Evolutionary conservation across 2,113 vertebrate genomes (phyloP).

Genomic region (Sturnira hondurensis): DNA sequence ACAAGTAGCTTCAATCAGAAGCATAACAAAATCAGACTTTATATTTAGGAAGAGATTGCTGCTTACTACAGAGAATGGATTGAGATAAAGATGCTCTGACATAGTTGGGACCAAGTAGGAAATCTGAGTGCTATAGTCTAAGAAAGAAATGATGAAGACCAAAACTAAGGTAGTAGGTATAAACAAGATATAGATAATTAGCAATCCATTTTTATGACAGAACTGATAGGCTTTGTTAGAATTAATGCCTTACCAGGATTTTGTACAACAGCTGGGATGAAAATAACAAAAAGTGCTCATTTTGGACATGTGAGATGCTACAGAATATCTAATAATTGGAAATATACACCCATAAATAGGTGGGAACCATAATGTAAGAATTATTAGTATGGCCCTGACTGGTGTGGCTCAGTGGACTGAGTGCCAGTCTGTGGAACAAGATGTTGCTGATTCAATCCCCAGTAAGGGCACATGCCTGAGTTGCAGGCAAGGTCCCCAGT

Average conservation of each 20-base stretch:
- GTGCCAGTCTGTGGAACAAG: too few relatives aligned
- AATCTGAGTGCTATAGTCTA: background rate
- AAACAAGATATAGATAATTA: background rate
- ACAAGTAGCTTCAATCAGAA: background rate
- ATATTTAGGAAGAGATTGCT: background rate
- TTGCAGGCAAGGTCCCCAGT: too few relatives aligned
- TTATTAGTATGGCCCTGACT: background rate
- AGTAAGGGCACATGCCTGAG: too few relatives aligned
- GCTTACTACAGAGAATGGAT: background rate
- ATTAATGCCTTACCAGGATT: background rate
- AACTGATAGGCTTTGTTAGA: background rate
- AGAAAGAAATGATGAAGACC: background rate
- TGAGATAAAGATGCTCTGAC: background rate
- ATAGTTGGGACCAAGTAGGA: background rate
- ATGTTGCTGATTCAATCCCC: too few relatives aligned
- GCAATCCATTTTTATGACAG: background rate
- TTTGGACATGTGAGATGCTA: background rate
- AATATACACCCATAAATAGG: background rate
- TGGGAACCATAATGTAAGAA: background rate
- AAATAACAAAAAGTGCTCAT: background rate
- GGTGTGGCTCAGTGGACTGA: too few relatives aligned
- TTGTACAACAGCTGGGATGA: background rate
- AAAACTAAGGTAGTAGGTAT: background rate
- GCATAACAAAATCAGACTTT: slow-evolving; percentile 2
- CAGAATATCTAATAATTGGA: background rate